Conservation (phyloP, 2,888 invertebrate species). For the Cosmopolites sordidus region DNA sequence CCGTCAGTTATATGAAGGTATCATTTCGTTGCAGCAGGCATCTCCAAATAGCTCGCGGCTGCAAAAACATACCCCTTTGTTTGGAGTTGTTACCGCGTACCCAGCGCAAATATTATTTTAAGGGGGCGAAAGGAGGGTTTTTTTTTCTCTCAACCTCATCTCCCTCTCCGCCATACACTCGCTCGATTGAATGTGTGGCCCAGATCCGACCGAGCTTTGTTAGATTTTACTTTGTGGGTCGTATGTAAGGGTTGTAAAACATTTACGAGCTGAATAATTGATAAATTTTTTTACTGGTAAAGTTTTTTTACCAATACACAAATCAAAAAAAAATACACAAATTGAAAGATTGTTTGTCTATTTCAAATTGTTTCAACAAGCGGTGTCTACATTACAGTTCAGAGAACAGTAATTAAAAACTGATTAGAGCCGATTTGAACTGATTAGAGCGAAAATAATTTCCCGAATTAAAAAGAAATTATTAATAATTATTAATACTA, state of each 20-base stretch:
- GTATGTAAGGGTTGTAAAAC: background rate
- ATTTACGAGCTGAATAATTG: background rate
- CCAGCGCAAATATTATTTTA: conserved; percentile 43
- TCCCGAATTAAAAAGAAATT: too few relatives aligned
- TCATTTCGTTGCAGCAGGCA: background rate
- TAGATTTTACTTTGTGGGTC: background rate
- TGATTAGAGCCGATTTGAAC: too few relatives aligned
- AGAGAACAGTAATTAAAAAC: too few relatives aligned
- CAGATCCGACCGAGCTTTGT: background rate
- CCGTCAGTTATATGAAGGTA: background rate
- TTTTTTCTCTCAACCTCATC: background rate
- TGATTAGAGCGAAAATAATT: too few relatives aligned
- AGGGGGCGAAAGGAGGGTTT: conserved; percentile 31
- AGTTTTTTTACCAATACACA: too few relatives aligned
- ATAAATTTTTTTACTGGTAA: background rate
- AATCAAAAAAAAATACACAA: too few relatives aligned
- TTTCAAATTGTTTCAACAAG: too few relatives aligned
- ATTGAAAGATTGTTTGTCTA: too few relatives aligned
- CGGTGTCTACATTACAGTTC: too few relatives aligned
- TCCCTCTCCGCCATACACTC: background rate
- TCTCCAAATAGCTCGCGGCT: conserved; percentile 30
- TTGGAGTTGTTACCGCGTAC: conserved; percentile 44
- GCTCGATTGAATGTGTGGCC: background rate
- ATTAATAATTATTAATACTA: too few relatives aligned
- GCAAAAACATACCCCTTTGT: conserved; percentile 45